Evolutionary conservation across 2,113 vertebrate genomes (phyloP), one percentile per base, ranked within the genome.

Genomic region (Phainopepla nitens): DNA sequence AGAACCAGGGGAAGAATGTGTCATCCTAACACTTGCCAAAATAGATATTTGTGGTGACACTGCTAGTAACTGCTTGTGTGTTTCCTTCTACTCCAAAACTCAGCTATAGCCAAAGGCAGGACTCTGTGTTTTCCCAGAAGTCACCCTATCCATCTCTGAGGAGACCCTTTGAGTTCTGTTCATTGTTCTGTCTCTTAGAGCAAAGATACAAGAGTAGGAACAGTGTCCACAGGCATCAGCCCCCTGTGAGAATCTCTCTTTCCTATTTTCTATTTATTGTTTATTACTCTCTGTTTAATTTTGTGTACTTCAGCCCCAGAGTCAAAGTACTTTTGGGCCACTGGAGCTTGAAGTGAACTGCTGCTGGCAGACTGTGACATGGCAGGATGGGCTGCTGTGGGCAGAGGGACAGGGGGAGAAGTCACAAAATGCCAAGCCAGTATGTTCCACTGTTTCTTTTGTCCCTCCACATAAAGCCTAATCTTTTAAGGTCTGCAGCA

Each of bases 31-130:
- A 36, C 20, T 86, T 65, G 57, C 78, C 82, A 93, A 27, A 95
- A 54, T 3, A 91, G 78, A 41, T 93, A 79, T 8, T 94, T 96
- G 93, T 91, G 91, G 94, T 96, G 87, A 73, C 36, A 16, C 58
- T 93, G 62, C 82, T 90, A 89, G 87, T 87, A 93, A 95, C 6
- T 61, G 54, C 81, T 77, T 45, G 18, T 58, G 25, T 49, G 12
- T 91, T 87, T 92, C 53, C 12, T 42, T 85, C 25, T 31, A 41
- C 33, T 54, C 41, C 35, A 75, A 60, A 78, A 89, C 58, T 58
- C 62, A 51, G 73, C 58, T 61, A 18, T 61, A 82, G 90, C 61
- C 39, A 73, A 47, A 96, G 80, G 90, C 92, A 75, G 54, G 49
- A 31, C 53, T 88, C 70, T 24, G 39, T 89, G 58, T 71, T 79